These are phyloP conservation scores for Heliconius eleuchia DNA, from an alignment of 1,140 invertebrate species.

Conservation along the genomic window DNA sequence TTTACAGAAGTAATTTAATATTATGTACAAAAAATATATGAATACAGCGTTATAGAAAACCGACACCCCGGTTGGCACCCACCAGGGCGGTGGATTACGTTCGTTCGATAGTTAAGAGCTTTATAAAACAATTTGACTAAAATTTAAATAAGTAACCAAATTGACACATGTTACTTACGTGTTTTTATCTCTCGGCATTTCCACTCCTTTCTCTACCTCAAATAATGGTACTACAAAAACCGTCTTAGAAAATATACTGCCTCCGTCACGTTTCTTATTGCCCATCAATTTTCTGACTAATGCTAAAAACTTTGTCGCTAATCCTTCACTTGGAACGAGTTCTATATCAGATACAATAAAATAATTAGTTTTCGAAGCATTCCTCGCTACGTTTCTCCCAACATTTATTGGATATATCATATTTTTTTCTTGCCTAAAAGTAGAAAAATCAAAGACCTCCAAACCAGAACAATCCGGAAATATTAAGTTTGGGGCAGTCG, in stretches of 20 bases:
- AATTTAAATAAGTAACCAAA: too few relatives aligned
- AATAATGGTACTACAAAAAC: slow-evolving; percentile 89
- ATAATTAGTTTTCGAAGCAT: slow-evolving; percentile 83
- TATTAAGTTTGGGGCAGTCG: slow-evolving; percentile 45
- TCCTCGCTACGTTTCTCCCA: slow-evolving; percentile 86
- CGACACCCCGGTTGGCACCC: too few relatives aligned
- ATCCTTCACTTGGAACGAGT: slow-evolving; percentile 85
- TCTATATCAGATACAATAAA: slow-evolving; percentile 90
- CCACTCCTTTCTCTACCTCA: slow-evolving; percentile 85
- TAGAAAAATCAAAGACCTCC: slow-evolving; percentile 64
- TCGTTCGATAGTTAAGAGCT: too few relatives aligned
- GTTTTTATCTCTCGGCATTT: slow-evolving; percentile 83
- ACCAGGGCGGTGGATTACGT: too few relatives aligned
- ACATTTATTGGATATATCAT: slow-evolving; percentile 90
- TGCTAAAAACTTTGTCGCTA: slow-evolving; percentile 84
- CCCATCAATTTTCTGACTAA: slow-evolving; percentile 82
- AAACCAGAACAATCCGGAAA: slow-evolving; percentile 70
- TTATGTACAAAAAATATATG: too few relatives aligned
- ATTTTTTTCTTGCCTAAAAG: slow-evolving; percentile 79
- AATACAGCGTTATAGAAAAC: too few relatives aligned
- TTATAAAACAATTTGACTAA: too few relatives aligned
- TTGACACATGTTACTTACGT: slow-evolving; percentile 58
- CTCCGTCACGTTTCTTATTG: slow-evolving; percentile 64
- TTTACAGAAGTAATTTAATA: background rate
- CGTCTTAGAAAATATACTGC: slow-evolving; percentile 75